Conservation (phyloP, 1,140 invertebrate species). For the Ladona fulva region DNA sequence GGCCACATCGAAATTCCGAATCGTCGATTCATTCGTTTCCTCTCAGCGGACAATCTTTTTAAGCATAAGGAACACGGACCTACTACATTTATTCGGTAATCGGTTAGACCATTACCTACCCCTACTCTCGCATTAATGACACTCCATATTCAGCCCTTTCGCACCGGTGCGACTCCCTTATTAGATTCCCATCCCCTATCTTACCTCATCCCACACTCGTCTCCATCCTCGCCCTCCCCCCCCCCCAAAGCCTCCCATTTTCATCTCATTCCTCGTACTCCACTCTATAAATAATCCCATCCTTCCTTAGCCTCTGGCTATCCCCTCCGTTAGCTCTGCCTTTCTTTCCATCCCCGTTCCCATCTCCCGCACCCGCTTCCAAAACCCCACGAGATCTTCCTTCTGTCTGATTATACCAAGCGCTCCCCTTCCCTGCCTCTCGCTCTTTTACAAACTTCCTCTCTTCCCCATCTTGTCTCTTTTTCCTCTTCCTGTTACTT, state of each 20-base stretch:
- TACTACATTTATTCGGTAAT: background rate
- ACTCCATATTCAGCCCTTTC: background rate
- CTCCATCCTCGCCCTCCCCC: background rate
- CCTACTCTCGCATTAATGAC: background rate
- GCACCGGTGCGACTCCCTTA: background rate
- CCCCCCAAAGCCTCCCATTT: background rate
- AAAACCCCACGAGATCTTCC: too few species aligned
- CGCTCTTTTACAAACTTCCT: background rate
- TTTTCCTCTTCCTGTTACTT: background rate
- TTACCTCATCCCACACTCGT: background rate
- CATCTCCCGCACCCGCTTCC: too few species aligned
- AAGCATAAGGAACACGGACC: background rate
- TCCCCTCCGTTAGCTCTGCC: too few species aligned
- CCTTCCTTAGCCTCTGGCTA: background rate
- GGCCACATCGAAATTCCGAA: background rate
- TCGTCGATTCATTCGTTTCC: background rate
- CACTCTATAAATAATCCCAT: background rate
- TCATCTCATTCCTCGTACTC: background rate
- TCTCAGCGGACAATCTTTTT: background rate
- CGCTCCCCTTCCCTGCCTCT: too few species aligned
- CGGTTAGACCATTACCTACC: slow-evolving; percentile 7
- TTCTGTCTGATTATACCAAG: too few species aligned
- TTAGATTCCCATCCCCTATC: background rate
- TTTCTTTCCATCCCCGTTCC: too few species aligned
- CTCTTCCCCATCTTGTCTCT: background rate